These are phyloP conservation scores for Ellobium chinense DNA, from an alignment of 2,888 invertebrate species.

Conservation along the genomic window DNA sequence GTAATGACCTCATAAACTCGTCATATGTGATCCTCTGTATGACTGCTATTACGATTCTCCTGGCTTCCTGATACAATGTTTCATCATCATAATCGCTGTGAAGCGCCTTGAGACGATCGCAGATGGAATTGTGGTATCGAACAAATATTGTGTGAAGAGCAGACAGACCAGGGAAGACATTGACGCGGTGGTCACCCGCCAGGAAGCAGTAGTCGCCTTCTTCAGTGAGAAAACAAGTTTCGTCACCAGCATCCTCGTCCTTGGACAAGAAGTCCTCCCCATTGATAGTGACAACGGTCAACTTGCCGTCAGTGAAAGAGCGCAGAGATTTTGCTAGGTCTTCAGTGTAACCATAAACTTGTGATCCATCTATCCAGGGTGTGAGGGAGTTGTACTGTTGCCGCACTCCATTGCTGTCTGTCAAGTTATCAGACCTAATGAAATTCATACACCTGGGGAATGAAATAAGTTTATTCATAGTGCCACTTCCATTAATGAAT, in stretches of 20 bases:
- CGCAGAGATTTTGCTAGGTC: constrained; percentile 8
- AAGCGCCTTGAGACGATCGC: constrained; percentile 15
- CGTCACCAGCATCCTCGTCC: neutral
- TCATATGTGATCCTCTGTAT: constrained; percentile 2
- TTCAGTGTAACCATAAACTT: constrained; percentile 62
- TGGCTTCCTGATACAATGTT: constrained; percentile 53
- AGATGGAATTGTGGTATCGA: constrained; percentile 57
- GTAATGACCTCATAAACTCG: neutral
- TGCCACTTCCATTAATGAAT: no score
- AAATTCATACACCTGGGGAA: constrained; percentile 25
- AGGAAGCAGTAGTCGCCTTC: constrained; percentile 19
- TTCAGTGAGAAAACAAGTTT: neutral
- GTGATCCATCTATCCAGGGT: constrained; percentile 89
- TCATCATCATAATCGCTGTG: constrained; percentile 52
- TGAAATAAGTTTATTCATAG: neutral
- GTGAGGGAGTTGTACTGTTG: constrained; percentile 90
- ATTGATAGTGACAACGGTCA: neutral
- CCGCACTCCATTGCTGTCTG: constrained; percentile 80
- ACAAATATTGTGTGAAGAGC: constrained; percentile 55
- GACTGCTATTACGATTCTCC: constrained; percentile 34
- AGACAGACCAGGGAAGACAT: constrained; percentile 51
- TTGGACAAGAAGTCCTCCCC: constrained; percentile 11
- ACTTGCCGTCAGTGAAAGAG: neutral
- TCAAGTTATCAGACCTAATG: neutral
- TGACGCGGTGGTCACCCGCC: constrained; percentile 53